Conservation (phyloP, 2,113 vertebrate species). For the Dascyllus trimaculatus region DNA sequence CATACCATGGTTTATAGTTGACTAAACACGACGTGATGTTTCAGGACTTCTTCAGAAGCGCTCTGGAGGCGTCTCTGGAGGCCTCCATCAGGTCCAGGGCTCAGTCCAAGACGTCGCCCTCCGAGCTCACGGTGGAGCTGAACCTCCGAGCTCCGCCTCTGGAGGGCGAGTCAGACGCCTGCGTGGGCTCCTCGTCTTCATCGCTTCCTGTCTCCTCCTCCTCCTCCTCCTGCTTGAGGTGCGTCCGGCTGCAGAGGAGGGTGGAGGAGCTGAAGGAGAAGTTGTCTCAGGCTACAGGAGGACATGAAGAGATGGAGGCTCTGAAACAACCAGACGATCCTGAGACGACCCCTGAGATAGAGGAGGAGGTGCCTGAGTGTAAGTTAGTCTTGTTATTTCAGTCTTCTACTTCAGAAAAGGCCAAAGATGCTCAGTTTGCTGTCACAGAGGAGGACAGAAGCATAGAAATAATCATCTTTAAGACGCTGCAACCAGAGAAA, state of each 20-base stretch:
- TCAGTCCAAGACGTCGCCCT: not conserved
- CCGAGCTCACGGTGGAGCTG: not conserved
- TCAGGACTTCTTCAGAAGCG: constrained; percentile 40
- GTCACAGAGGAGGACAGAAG: no score
- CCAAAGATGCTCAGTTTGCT: no score
- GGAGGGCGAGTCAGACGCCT: not conserved
- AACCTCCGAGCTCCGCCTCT: not conserved
- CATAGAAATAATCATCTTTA: no score
- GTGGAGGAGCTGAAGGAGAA: constrained; percentile 20
- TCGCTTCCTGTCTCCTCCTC: not conserved
- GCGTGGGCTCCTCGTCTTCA: no score
- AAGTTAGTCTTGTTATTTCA: not conserved
- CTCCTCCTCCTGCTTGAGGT: constrained; percentile 12
- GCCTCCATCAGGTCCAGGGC: constrained; percentile 6
- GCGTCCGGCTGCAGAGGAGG: constrained; percentile 10
- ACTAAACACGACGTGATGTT: not conserved
- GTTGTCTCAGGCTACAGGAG: not conserved
- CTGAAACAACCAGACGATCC: not conserved
- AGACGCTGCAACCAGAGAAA: no score
- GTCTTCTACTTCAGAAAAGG: no score
- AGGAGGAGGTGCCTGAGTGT: not conserved
- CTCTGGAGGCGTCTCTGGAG: constrained; percentile 42
- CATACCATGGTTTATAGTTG: no score
- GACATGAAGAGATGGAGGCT: not conserved
- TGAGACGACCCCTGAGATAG: no score